phyloP scores from a whole-genome alignment of 2,797 vertebrate genomes.

The Nyctalus aviator region DNA sequence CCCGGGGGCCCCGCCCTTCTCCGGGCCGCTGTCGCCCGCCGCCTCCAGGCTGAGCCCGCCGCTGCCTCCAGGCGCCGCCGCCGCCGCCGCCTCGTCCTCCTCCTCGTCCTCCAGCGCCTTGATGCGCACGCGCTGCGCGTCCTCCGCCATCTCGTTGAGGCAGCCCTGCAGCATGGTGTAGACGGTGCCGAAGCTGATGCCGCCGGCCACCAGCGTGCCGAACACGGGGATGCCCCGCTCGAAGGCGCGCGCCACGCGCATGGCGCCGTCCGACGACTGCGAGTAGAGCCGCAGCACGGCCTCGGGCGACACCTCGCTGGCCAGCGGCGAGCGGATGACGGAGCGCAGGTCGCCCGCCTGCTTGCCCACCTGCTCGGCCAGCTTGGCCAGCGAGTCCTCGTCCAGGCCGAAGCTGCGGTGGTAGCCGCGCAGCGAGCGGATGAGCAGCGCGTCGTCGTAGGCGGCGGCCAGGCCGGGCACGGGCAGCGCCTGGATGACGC shows the following conservation, averaged over 20 bases:
- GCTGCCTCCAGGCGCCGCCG: not conserved
- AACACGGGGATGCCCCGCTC: conserved; percentile 81
- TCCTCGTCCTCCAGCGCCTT: conserved; percentile 79
- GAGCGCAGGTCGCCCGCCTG: conserved; percentile 83
- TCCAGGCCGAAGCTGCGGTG: conserved; percentile 87
- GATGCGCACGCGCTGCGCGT: conserved; percentile 82
- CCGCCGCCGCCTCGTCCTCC: not conserved
- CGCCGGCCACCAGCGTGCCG: conserved; percentile 81
- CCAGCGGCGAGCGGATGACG: conserved; percentile 83
- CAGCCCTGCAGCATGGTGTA: conserved; percentile 84
- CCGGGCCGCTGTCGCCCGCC: conserved; percentile 2
- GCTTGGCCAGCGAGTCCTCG: conserved; percentile 82
- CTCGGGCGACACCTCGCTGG: conserved; percentile 76
- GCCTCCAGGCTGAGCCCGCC: conserved; percentile 59
- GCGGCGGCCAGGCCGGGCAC: conserved; percentile 80
- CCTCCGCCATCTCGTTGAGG: conserved; percentile 83
- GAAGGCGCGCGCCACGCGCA: conserved; percentile 67
- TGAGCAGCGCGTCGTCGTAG: conserved; percentile 83
- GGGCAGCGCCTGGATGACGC: conserved; percentile 71
- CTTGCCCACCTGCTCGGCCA: conserved; percentile 84
- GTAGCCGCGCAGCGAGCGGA: conserved; percentile 82
- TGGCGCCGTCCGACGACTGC: conserved; percentile 69
- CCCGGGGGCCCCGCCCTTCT: not conserved
- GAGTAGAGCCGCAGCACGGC: conserved; percentile 78
- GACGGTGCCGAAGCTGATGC: conserved; percentile 82